These are phyloP conservation scores for Parauchenoglanis ngamensis DNA, from an alignment of 2,797 vertebrate genomes.

Conservation along the genomic window DNA sequence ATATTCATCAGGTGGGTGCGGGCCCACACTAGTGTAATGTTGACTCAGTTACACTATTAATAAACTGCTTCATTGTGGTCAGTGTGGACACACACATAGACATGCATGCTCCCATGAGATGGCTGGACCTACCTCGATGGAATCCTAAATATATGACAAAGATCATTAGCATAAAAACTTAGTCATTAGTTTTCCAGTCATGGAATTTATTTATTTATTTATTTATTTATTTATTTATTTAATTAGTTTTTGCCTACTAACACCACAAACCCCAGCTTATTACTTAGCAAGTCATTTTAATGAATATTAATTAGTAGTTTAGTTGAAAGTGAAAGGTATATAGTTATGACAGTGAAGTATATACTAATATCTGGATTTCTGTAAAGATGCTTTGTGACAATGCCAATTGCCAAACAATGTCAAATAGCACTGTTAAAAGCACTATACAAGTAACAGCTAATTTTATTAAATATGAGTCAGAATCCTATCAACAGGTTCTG, in stretches of 20 bases:
- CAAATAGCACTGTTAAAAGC: not conserved
- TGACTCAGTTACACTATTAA: conserved; percentile 52
- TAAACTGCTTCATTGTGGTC: conserved; percentile 52
- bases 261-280: not conserved
- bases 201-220: not conserved
- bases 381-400: not conserved
- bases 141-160: conserved; percentile 32
- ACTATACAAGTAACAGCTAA: not conserved
- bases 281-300: not conserved
- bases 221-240: no score
- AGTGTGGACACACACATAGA: conserved; percentile 49
- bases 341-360: not conserved
- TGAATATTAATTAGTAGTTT: not conserved
- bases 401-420: no score
- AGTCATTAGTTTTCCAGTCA: conserved; percentile 28
- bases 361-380: not conserved
- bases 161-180: conserved; percentile 32
- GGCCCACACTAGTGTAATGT: conserved; percentile 37
- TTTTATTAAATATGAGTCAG: not conserved
- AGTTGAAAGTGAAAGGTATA: not conserved
- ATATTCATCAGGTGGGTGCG: conserved; percentile 51
- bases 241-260: not conserved
- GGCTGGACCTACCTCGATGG: conserved; percentile 40
- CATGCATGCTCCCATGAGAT: conserved; percentile 18
- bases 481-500: no score